phyloP scores from a whole-genome alignment of 2,113 vertebrate species.

The Oplegnathus fasciatus region DNA sequence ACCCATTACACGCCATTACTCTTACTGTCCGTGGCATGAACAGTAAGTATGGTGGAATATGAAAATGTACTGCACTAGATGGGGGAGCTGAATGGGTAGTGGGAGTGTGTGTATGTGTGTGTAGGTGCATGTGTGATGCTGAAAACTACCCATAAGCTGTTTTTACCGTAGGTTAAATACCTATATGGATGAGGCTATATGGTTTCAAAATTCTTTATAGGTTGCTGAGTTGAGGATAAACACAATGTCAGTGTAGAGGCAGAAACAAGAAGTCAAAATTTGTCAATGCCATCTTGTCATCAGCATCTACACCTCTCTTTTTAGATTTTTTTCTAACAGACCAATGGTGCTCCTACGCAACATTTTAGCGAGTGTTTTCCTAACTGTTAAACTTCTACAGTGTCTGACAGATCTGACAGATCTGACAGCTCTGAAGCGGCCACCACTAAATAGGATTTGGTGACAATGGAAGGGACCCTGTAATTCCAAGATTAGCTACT shows the following conservation, averaged over 20 bases:
- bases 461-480: background rate
- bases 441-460: background rate
- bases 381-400: background rate
- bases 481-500: background rate
- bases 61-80: slow-evolving; percentile 65
- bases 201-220: background rate
- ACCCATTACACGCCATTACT: slow-evolving; percentile 97
- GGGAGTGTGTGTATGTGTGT: background rate
- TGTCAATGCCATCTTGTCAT: background rate
- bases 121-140: background rate
- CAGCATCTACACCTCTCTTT: background rate
- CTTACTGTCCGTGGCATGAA: slow-evolving; percentile 94
- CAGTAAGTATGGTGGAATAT: slow-evolving; percentile 90
- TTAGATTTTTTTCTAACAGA: background rate
- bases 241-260: background rate
- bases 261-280: background rate
- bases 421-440: background rate
- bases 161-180: slow-evolving; percentile 8
- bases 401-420: background rate
- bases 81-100: slow-evolving; percentile 42
- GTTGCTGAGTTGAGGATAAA: background rate
- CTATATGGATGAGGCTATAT: background rate
- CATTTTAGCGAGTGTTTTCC: background rate
- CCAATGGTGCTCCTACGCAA: background rate
- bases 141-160: background rate